Percentiles rank a stretch among this genome's conserved stretches.
phyloP scores from a whole-genome alignment of 2,113 vertebrate genomes.

The Bubo blakistoni region DNA sequence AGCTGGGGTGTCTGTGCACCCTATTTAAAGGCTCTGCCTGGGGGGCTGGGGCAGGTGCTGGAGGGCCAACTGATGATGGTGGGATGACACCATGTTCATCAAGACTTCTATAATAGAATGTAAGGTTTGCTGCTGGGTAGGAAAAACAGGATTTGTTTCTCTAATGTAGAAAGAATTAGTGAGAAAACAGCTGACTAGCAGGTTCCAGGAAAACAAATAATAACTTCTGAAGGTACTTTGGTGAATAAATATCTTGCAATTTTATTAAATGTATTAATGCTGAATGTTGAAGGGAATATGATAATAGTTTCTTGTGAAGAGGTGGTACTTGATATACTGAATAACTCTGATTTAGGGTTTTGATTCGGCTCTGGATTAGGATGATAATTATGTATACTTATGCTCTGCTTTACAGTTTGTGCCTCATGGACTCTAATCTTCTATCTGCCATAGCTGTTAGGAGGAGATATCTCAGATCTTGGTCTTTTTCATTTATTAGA shows the following conservation, averaged over 20 bases:
- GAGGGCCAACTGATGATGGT: not conserved
- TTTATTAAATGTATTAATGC: not conserved
- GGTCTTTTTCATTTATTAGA: not conserved
- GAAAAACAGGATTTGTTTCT: not conserved
- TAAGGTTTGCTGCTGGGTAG: not conserved
- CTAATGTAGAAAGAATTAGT: not conserved
- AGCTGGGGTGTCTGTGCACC: not conserved
- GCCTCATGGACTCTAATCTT: not conserved
- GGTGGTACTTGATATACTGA: not conserved
- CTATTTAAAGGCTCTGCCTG: not conserved
- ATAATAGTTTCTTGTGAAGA: not conserved
- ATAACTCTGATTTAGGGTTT: not conserved
- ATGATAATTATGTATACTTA: not conserved
- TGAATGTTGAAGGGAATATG: not conserved
- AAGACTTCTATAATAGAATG: not conserved
- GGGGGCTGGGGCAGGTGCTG: not conserved
- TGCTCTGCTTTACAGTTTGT: not conserved
- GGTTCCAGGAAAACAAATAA: not conserved
- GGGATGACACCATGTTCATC: not conserved
- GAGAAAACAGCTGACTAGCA: not conserved
- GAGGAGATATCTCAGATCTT: not conserved
- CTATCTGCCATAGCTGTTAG: not conserved
- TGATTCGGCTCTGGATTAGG: not conserved
- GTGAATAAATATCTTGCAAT: not conserved
- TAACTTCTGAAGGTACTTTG: not conserved